phyloP scores from a whole-genome alignment of 1,140 invertebrate species.

The Triops longicaudatus region DNA sequence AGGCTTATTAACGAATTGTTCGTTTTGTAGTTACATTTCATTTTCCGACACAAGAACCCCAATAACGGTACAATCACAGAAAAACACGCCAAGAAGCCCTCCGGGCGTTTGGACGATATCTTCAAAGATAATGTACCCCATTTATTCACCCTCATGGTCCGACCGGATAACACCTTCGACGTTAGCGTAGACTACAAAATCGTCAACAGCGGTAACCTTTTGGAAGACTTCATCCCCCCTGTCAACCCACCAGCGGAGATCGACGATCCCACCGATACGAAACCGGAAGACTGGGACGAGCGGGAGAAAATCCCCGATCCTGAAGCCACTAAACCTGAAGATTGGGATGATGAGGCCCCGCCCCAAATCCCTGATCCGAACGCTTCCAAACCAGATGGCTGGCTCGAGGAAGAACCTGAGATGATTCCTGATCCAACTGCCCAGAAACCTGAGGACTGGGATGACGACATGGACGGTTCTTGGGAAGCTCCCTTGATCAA shows the following conservation, averaged over 20 bases:
- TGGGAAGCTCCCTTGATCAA: slow-evolving; percentile 91
- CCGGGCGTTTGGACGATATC: slow-evolving; percentile 71
- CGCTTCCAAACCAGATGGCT: slow-evolving; percentile 80
- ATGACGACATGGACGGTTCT: slow-evolving; percentile 95
- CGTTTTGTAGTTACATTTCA: slow-evolving; percentile 75
- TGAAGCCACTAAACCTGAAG: slow-evolving; percentile 75
- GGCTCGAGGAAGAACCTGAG: slow-evolving; percentile 86
- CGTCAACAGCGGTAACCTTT: slow-evolving; percentile 72
- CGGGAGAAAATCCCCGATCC: slow-evolving; percentile 90
- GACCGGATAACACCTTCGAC: slow-evolving; percentile 76
- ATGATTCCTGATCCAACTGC: slow-evolving; percentile 82
- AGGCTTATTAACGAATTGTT: not conserved
- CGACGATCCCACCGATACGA: slow-evolving; percentile 82
- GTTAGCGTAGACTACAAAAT: slow-evolving; percentile 61
- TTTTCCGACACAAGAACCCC: slow-evolving; percentile 92
- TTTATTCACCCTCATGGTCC: slow-evolving; percentile 81
- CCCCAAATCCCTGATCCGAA: slow-evolving; percentile 78
- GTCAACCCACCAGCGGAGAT: slow-evolving; percentile 94
- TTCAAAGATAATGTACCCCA: slow-evolving; percentile 95
- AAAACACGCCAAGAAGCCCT: slow-evolving; percentile 85
- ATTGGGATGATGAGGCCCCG: slow-evolving; percentile 92
- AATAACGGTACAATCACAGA: slow-evolving; percentile 78
- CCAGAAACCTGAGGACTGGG: slow-evolving; percentile 88
- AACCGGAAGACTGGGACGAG: slow-evolving; percentile 95
- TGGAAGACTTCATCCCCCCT: slow-evolving; percentile 83